Evolutionary conservation across 2,888 invertebrate genomes (phyloP).

Genomic region (Dendrolimus houi): DNA sequence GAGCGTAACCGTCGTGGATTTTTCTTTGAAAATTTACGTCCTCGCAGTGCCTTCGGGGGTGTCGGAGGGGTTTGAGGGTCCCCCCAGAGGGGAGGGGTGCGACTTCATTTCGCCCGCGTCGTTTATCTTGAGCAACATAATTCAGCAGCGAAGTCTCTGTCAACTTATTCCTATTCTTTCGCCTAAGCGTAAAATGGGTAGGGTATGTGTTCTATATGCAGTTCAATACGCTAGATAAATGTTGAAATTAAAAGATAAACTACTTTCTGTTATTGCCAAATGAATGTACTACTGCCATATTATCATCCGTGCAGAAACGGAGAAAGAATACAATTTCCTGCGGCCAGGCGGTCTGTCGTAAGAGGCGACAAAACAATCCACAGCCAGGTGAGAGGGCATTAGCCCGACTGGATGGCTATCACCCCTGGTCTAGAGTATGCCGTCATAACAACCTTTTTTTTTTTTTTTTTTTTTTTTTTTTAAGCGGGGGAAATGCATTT

Average conservation of each 20-base stretch:
- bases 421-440: too few relatives aligned
- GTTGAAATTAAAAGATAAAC: neutral
- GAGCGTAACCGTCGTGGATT: constrained; percentile 66
- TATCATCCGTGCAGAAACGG: neutral
- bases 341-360: too few relatives aligned
- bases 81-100: constrained; percentile 46
- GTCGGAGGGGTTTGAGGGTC: constrained; percentile 25
- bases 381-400: too few relatives aligned
- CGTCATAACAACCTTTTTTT: too few relatives aligned
- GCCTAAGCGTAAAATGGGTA: constrained; percentile 70
- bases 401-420: too few relatives aligned
- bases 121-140: constrained; percentile 84
- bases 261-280: neutral
- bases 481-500: too few relatives aligned
- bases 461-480: too few relatives aligned
- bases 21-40: constrained; percentile 73
- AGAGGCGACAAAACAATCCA: too few relatives aligned
- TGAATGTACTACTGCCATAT: neutral
- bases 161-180: constrained; percentile 78
- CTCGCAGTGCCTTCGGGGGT: constrained; percentile 52
- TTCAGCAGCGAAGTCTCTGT: constrained; percentile 77
- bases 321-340: too few relatives aligned
- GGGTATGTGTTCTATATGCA: constrained; percentile 46
- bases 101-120: constrained; percentile 84
- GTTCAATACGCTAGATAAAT: neutral